Evolutionary conservation across 2,888 invertebrate species (phyloP), one percentile per base, ranked within the genome.

Genomic region (Dorcus hopei): DNA sequence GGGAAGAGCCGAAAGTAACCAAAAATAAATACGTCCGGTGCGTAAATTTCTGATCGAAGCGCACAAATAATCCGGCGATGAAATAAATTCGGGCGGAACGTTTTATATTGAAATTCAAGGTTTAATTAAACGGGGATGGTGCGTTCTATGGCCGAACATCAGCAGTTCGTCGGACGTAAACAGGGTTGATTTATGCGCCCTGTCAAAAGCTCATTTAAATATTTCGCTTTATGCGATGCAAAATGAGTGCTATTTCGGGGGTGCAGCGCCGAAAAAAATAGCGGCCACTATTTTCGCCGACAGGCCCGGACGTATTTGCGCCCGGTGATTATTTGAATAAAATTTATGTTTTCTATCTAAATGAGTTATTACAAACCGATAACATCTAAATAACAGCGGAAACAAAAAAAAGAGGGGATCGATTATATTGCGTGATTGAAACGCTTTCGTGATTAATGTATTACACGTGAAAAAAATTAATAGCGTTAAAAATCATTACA

Each of bases 121-220:
- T 45, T 45, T 45, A 45, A 45, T 45, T 45, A 45, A 45, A 45
- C 19, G 23, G 45, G 23, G 45, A 45, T 23, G 45, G 45, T 45
- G 16, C 45, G 45, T 45, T 45, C 23, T 45, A 45, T 19, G 26
- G 23, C 9, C 45, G 45, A 23, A 45, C 14, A 45, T 45, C 45
- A 45, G 45, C 45, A 45, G 45, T 45, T 45, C 23, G 45, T 45
- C 45, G 45, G 45, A 45, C 45, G 45, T 45, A 45, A 45, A 45
- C 45, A 45, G 23, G 16, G 45, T 45, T 45, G 45, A 45, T 45
- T 45, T 45, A 45, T 45, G 45, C 45, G 45, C 23, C 45, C 45
- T 45, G 45, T 45, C 45, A 45, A 45, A 45, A 45, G 45, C 45
- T 45, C 45, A 45, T 45, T 45, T 45, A 45, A 45, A 45, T 45